These are phyloP conservation scores for Vulpes vulpes DNA, from an alignment of 2,113 vertebrate genomes.

Conservation along the genomic window DNA sequence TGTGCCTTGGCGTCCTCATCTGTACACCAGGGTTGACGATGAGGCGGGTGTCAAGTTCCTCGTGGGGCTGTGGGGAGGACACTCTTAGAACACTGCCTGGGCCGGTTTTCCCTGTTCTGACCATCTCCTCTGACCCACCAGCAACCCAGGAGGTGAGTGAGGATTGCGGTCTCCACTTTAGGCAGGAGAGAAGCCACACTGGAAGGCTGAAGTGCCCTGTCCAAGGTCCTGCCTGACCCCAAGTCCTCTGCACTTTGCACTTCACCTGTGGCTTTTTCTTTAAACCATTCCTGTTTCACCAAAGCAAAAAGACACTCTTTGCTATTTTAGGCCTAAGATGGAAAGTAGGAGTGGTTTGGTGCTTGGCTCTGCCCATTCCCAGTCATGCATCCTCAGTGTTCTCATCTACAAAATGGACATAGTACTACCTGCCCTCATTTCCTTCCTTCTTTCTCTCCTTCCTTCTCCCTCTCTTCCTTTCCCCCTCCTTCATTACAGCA, in stretches of 20 bases:
- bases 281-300: accelerated
- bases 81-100: background rate
- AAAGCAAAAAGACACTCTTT: background rate
- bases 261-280: accelerated
- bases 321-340: background rate
- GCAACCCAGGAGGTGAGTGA: background rate
- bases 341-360: background rate
- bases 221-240: background rate
- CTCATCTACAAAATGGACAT: background rate
- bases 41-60: background rate
- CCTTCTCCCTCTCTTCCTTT: background rate
- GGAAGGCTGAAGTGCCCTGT: background rate
- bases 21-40: background rate
- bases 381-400: background rate
- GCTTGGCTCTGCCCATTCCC: background rate
- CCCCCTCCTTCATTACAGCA: background rate
- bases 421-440: accelerated
- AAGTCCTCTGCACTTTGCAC: background rate
- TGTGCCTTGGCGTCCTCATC: background rate
- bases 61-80: no score
- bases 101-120: accelerated
- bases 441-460: background rate
- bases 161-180: background rate
- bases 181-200: background rate
- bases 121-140: background rate